Evolutionary conservation across 2,797 vertebrate genomes (phyloP).

Genomic region (Dallia pectoralis): DNA sequence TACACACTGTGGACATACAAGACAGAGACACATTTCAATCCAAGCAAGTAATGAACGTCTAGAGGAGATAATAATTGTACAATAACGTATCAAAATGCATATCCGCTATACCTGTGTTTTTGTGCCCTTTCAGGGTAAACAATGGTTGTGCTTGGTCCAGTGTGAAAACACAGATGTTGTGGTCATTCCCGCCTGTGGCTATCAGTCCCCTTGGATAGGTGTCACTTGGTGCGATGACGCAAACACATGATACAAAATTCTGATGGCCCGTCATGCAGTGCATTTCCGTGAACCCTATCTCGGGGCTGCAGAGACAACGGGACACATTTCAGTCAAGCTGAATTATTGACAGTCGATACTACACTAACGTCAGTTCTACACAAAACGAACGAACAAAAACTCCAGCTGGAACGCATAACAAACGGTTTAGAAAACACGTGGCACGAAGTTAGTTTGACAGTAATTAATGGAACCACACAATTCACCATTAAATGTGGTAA

Average conservation of each 20-base stretch:
- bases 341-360: not conserved
- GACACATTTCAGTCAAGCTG: not conserved
- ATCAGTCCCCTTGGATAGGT: conserved; percentile 89
- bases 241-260: conserved; percentile 96
- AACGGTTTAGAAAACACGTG: not conserved
- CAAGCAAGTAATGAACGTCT: not conserved
- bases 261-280: conserved; percentile 92
- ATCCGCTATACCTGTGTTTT: conserved; percentile 83
- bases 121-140: conserved; percentile 89
- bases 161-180: conserved; percentile 92
- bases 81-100: not conserved
- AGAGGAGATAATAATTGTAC: not conserved
- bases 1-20: conserved; percentile 79
- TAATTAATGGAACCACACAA: not conserved
- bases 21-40: not conserved
- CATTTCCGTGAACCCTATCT: conserved; percentile 87
- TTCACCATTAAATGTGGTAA: not conserved
- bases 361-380: not conserved
- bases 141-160: conserved; percentile 84
- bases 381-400: too few species aligned
- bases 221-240: conserved; percentile 89
- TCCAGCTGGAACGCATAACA: too few species aligned
- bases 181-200: conserved; percentile 94
- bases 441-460: conserved; percentile 1
- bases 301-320: conserved; percentile 70